phyloP scores from a whole-genome alignment of 2,888 invertebrate species.

The Clostera curtula region DNA sequence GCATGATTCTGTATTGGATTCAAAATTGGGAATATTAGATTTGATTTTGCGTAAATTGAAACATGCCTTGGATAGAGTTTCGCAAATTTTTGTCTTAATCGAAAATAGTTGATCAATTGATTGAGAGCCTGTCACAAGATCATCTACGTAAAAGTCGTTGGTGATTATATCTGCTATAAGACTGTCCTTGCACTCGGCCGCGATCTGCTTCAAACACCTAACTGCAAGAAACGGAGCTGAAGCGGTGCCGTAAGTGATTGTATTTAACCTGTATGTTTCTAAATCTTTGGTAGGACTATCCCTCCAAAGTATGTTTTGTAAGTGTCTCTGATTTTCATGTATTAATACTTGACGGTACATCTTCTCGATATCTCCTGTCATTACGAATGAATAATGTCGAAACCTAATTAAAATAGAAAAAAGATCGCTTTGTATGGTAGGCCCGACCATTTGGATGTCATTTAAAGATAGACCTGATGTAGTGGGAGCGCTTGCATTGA shows the following conservation, averaged over 20 bases:
- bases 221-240: slow-evolving; percentile 1
- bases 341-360: slow-evolving; percentile 2
- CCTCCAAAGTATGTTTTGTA: slow-evolving; percentile 4
- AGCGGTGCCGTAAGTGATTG: background rate
- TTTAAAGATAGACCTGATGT: background rate
- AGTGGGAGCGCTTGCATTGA: background rate
- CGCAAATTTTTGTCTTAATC: background rate
- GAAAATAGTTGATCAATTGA: background rate
- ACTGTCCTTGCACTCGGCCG: background rate
- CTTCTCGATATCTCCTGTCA: slow-evolving; percentile 3
- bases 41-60: background rate
- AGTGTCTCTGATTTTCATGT: slow-evolving; percentile 4
- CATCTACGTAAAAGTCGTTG: background rate
- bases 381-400: slow-evolving; percentile 3
- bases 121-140: background rate
- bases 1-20: background rate
- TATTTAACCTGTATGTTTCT: slow-evolving; percentile 1
- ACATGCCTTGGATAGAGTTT: background rate
- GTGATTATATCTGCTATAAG: background rate
- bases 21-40: background rate
- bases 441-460: slow-evolving; percentile 2
- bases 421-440: slow-evolving; percentile 4
- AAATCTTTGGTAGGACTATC: slow-evolving; percentile 1
- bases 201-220: background rate
- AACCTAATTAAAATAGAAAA: slow-evolving; percentile 3